phyloP scores from a whole-genome alignment of 1,140 invertebrate species.

The Drosophila sechellia region DNA sequence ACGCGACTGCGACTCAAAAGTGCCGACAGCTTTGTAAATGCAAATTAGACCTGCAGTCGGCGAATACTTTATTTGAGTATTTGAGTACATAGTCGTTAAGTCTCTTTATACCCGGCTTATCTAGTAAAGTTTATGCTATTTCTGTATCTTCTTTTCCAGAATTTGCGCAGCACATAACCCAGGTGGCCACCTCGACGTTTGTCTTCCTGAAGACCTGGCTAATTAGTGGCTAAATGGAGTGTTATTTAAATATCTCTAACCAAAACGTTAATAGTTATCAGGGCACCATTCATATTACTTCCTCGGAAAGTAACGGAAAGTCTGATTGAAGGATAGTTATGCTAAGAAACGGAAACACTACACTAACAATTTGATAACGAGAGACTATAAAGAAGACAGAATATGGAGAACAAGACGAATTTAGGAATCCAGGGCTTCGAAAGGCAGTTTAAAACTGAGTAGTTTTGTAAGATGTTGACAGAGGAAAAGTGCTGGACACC shows the following conservation, averaged over 20 bases:
- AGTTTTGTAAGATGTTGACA: conserved; percentile 25
- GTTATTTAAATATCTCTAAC: background rate
- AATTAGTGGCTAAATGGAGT: conserved; percentile 55
- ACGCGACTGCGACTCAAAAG: conserved; percentile 23
- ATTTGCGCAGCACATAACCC: conserved; percentile 60
- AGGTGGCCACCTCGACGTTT: conserved; percentile 59
- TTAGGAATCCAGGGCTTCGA: conserved; percentile 37
- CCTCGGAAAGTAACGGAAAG: conserved; percentile 66
- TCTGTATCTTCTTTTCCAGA: conserved; percentile 71
- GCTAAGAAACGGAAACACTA: conserved; percentile 27
- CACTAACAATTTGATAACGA: conserved; percentile 1
- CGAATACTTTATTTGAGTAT: conserved; percentile 56
- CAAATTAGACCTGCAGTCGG: conserved; percentile 67
- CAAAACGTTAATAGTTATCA: conserved; percentile 9
- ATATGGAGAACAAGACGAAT: conserved; percentile 50
- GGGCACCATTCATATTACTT: conserved; percentile 32
- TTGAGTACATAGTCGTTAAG: conserved; percentile 58
- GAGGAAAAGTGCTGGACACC: conserved; percentile 64
- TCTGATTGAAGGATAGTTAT: conserved; percentile 50
- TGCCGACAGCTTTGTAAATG: conserved; percentile 53
- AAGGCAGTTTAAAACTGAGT: conserved; percentile 12
- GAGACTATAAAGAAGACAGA: background rate
- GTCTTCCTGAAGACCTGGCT: conserved; percentile 72
- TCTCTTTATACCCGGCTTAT: conserved; percentile 44
- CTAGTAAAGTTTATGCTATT: conserved; percentile 69